phyloP scores from a whole-genome alignment of 1,140 invertebrate genomes.

The Rhyacophila brunnea region DNA sequence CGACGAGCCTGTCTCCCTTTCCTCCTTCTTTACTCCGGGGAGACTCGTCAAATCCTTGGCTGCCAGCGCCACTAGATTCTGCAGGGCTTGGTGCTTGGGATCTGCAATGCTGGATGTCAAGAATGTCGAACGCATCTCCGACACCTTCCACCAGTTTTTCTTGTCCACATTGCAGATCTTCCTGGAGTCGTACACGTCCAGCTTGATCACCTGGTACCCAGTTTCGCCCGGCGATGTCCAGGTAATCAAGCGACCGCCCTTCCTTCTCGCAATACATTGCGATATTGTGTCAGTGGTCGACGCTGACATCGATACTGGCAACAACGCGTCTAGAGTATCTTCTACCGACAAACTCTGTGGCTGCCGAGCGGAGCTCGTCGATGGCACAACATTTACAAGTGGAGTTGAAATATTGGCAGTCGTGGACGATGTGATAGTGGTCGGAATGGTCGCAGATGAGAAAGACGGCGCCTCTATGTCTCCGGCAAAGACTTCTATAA shows the following conservation, averaged over 20 bases:
- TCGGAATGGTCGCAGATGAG: too few relatives aligned
- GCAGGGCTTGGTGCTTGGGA: too few relatives aligned
- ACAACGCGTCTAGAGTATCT: too few relatives aligned
- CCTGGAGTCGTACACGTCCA: constrained; percentile 20
- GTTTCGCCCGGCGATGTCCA: too few relatives aligned
- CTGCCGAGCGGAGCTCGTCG: too few relatives aligned
- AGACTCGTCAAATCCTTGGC: neutral
- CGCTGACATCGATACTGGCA: too few relatives aligned
- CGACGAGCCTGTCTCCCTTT: constrained; percentile 2
- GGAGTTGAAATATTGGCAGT: too few relatives aligned
- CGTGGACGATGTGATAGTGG: too few relatives aligned
- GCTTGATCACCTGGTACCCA: constrained; percentile 23
- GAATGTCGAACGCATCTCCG: constrained; percentile 16
- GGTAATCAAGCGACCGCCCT: constrained; percentile 7
- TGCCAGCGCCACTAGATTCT: too few relatives aligned
- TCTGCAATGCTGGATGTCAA: constrained; percentile 1
- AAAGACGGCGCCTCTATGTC: too few relatives aligned
- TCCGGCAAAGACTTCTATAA: too few relatives aligned
- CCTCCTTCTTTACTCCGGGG: neutral
- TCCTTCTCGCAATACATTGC: constrained; percentile 20
- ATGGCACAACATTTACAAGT: too few relatives aligned
- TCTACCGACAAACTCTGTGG: neutral
- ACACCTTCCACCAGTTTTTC: constrained; percentile 21
- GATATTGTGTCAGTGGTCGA: constrained; percentile 11
- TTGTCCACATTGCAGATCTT: constrained; percentile 18